Percentiles rank a stretch among this genome's conserved stretches.
Conservation (phyloP, 2,797 vertebrate species). For the Apogon hyalosoma region DNA sequence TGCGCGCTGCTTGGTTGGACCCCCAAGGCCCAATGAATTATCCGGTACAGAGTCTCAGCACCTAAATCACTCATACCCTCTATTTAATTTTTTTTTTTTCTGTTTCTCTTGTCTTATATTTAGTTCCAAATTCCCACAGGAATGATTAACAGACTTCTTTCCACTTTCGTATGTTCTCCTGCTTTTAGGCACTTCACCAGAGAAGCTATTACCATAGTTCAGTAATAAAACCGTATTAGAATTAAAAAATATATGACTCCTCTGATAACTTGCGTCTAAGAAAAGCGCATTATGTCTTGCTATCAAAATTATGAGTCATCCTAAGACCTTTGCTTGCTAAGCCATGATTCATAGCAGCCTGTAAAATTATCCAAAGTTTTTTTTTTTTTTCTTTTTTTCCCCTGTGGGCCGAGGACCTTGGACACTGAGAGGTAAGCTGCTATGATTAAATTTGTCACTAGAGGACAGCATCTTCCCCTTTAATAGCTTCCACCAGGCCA, state of each 20-base stretch:
- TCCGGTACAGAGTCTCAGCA: neutral
- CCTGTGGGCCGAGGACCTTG: neutral
- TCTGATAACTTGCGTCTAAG: constrained; percentile 7
- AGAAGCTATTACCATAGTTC: constrained; percentile 7
- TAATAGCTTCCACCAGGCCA: constrained; percentile 27
- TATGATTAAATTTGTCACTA: constrained; percentile 60
- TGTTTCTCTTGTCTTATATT: constrained; percentile 9
- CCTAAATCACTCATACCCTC: neutral
- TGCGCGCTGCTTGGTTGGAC: too few species aligned
- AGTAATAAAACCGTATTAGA: constrained; percentile 10
- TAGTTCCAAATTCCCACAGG: constrained; percentile 18
- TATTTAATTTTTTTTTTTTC: neutral
- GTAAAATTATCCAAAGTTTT: constrained; percentile 15
- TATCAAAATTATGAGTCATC: constrained; percentile 26
- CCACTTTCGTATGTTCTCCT: neutral
- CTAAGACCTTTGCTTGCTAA: constrained; percentile 14
- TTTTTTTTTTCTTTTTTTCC: constrained; percentile 8
- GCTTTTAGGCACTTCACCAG: constrained; percentile 1
- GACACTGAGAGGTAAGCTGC: constrained; percentile 21
- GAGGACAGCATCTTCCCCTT: constrained; percentile 71
- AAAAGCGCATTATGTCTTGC: neutral
- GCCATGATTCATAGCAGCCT: constrained; percentile 1
- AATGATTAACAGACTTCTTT: constrained; percentile 8
- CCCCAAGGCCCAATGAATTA: too few species aligned
- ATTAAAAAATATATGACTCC: constrained; percentile 4